phyloP scores from a whole-genome alignment of 1,140 invertebrate species.

The Drosophila sproati region DNA sequence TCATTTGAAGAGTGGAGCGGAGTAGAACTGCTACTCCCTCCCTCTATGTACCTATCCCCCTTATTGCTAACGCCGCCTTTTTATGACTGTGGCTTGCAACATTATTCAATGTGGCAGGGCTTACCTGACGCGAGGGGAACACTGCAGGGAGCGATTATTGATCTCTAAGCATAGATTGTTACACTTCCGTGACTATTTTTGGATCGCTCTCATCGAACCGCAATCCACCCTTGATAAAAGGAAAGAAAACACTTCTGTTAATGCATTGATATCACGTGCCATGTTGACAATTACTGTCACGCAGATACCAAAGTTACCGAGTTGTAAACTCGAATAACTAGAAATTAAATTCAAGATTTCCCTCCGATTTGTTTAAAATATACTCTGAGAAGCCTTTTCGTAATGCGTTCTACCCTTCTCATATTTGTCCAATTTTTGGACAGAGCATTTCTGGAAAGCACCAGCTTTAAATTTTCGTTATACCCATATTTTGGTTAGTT shows the following conservation, averaged over 20 bases:
- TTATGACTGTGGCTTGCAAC: slow-evolving; percentile 53
- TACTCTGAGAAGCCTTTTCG: no score
- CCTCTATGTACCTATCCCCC: not conserved
- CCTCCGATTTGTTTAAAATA: no score
- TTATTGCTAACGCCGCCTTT: slow-evolving; percentile 28
- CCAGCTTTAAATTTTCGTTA: no score
- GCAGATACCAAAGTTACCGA: not conserved
- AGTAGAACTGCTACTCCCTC: not conserved
- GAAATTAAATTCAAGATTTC: no score
- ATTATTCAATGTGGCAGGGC: slow-evolving; percentile 61
- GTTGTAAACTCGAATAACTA: no score
- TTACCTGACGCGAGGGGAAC: slow-evolving; percentile 29
- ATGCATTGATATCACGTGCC: slow-evolving; percentile 77
- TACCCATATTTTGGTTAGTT: no score
- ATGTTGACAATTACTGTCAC: slow-evolving; percentile 62
- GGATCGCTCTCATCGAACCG: slow-evolving; percentile 1
- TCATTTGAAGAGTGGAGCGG: slow-evolving; percentile 50
- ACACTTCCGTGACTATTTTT: slow-evolving; percentile 68
- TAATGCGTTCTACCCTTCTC: no score
- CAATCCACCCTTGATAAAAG: slow-evolving; percentile 1
- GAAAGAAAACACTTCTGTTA: slow-evolving; percentile 69
- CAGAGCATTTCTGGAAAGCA: no score
- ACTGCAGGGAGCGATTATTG: slow-evolving; percentile 63
- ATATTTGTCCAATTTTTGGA: no score
- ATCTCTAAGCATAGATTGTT: slow-evolving; percentile 73